Percentiles rank a stretch among this genome's conserved stretches.
Conservation (phyloP, 2,113 vertebrate species). For the Centropus unirufus region DNA sequence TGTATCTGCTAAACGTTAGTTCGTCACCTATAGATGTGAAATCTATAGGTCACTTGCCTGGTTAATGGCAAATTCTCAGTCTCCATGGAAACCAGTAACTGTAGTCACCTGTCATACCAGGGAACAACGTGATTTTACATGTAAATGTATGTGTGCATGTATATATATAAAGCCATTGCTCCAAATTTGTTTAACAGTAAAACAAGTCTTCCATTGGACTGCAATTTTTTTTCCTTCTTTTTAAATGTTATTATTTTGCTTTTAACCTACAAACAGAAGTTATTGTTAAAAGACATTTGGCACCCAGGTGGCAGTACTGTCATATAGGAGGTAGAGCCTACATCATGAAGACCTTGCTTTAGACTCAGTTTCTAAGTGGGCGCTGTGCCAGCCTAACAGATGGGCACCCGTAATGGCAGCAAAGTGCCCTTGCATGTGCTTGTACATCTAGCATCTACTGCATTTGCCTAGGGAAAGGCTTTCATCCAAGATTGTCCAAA, state of each 20-base stretch:
- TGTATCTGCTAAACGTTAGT: not conserved
- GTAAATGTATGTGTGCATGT: not conserved
- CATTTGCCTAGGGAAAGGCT: constrained; percentile 55
- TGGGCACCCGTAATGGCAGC: constrained; percentile 51
- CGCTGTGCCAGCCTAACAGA: constrained; percentile 65
- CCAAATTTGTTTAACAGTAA: not conserved
- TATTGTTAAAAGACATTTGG: not conserved
- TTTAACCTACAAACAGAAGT: not conserved
- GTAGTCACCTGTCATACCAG: not conserved
- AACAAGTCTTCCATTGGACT: not conserved
- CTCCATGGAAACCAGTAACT: not conserved
- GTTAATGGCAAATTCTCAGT: not conserved
- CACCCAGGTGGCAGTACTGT: constrained; percentile 56
- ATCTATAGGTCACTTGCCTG: not conserved
- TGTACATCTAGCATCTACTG: constrained; percentile 40
- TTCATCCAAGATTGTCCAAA: constrained; percentile 48
- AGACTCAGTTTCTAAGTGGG: constrained; percentile 12
- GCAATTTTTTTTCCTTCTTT: not conserved
- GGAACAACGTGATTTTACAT: not conserved
- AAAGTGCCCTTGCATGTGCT: constrained; percentile 18
- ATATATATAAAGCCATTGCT: not conserved
- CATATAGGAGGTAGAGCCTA: not conserved
- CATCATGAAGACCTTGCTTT: not conserved
- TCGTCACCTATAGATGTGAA: not conserved
- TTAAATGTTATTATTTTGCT: not conserved